Evolutionary conservation across 1,140 invertebrate species (phyloP).

Genomic region (Hermatobates lingyangjiaoensis): DNA sequence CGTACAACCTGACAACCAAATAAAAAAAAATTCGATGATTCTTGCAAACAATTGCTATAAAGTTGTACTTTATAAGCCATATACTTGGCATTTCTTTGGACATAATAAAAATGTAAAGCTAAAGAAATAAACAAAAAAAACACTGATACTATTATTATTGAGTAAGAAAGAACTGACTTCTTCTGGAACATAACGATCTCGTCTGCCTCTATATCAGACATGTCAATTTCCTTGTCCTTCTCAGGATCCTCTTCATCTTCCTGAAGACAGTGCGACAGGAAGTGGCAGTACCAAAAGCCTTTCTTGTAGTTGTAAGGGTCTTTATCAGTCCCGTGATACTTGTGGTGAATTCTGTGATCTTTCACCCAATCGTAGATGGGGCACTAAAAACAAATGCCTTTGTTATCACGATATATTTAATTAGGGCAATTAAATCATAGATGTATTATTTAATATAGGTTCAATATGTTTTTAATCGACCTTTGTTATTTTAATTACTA

Average conservation of each 20-base stretch:
- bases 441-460: neutral
- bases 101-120: too few relatives aligned
- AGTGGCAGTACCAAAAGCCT: conserved; percentile 72
- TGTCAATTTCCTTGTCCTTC: conserved; percentile 53
- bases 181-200: conserved; percentile 70
- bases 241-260: conserved; percentile 50
- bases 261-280: conserved; percentile 34
- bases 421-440: neutral
- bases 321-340: conserved; percentile 64
- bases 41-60: too few relatives aligned
- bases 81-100: too few relatives aligned
- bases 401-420: neutral
- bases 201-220: conserved; percentile 67
- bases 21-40: too few relatives aligned
- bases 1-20: too few relatives aligned
- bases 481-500: neutral
- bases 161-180: too few relatives aligned
- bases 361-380: conserved; percentile 56
- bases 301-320: conserved; percentile 77
- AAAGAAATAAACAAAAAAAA: too few relatives aligned
- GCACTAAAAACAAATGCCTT: conserved; percentile 31
- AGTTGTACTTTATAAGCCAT: too few relatives aligned
- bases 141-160: too few relatives aligned
- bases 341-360: conserved; percentile 78
- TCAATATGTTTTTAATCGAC: neutral